Evolutionary conservation across 2,888 invertebrate species (phyloP).

Genomic region (Hydraecia micacea): DNA sequence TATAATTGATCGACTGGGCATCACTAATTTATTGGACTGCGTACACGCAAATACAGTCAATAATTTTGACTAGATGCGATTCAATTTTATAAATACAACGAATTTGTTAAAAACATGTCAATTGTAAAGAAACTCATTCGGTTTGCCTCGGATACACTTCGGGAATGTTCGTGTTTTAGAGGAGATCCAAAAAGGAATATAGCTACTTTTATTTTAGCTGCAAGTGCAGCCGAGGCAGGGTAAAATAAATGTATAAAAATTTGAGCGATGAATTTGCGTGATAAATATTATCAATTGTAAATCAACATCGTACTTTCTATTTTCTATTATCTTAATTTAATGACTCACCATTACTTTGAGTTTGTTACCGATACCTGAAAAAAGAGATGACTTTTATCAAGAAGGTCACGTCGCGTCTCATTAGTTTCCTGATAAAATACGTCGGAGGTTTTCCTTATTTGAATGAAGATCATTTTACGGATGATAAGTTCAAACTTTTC

Average conservation of each 20-base stretch:
- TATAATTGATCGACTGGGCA: conserved; percentile 59
- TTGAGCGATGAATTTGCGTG: conserved; percentile 79
- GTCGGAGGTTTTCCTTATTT: conserved; percentile 15
- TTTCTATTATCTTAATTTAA: conserved; percentile 68
- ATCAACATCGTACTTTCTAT: conserved; percentile 61
- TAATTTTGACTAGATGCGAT: conserved; percentile 70
- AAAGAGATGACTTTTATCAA: conserved; percentile 8
- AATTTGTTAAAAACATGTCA: conserved; percentile 55
- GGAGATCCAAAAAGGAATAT: conserved; percentile 59
- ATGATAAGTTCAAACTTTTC: background rate
- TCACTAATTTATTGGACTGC: conserved; percentile 65
- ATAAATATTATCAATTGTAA: conserved; percentile 67
- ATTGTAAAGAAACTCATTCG: conserved; percentile 48
- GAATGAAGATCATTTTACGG: conserved; percentile 27
- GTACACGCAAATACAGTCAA: conserved; percentile 52
- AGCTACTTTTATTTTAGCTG: conserved; percentile 31
- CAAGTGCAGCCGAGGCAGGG: conserved; percentile 36
- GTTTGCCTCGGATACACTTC: conserved; percentile 37
- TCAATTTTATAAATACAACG: conserved; percentile 47
- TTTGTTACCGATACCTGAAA: conserved; percentile 78
- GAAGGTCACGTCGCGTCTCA: conserved; percentile 2
- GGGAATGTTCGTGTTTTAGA: conserved; percentile 53
- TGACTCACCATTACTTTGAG: conserved; percentile 77
- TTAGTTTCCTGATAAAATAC: conserved; percentile 4
- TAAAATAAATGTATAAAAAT: conserved; percentile 73